Evolutionary conservation across 2,797 vertebrate genomes (phyloP).

Genomic region (Moxostoma hubbsi): DNA sequence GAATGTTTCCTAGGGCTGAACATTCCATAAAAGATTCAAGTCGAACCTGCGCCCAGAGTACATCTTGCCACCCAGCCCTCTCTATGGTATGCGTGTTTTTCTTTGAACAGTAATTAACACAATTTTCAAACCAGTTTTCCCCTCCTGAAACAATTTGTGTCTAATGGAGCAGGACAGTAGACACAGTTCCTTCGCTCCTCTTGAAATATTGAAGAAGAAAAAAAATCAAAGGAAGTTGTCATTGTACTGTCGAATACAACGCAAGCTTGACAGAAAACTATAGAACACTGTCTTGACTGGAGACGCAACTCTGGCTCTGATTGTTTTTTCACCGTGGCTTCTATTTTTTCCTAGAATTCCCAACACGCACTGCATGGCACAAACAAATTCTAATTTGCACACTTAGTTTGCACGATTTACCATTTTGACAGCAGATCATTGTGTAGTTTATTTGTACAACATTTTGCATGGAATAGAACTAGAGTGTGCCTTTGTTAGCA

Average conservation of each 20-base stretch:
- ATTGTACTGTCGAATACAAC: constrained; percentile 43
- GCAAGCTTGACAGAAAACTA: constrained; percentile 48
- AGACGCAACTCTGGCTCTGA: constrained; percentile 52
- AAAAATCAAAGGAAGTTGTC: constrained; percentile 56
- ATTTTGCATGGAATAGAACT: constrained; percentile 43
- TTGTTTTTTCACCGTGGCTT: constrained; percentile 45
- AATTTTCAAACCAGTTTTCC: constrained; percentile 62
- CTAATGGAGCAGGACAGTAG: constrained; percentile 61
- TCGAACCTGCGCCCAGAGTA: constrained; percentile 36
- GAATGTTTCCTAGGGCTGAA: constrained; percentile 55
- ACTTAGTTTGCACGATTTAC: constrained; percentile 53
- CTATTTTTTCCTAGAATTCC: constrained; percentile 9
- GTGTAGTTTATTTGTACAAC: constrained; percentile 59
- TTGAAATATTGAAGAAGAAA: constrained; percentile 52
- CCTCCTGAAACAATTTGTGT: constrained; percentile 59
- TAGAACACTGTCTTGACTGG: constrained; percentile 48
- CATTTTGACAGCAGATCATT: constrained; percentile 57
- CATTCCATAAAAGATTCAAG: constrained; percentile 56
- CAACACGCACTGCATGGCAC: constrained; percentile 41
- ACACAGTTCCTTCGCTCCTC: constrained; percentile 54
- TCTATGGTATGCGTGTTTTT: constrained; percentile 49
- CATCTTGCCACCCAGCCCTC: constrained; percentile 25
- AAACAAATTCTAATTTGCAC: constrained; percentile 58
- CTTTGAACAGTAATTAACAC: constrained; percentile 60
- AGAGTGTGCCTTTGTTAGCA: constrained; percentile 16